These are phyloP conservation scores for Artibeus jamaicensis DNA, from an alignment of 2,797 vertebrate species.

Conservation along the genomic window DNA sequence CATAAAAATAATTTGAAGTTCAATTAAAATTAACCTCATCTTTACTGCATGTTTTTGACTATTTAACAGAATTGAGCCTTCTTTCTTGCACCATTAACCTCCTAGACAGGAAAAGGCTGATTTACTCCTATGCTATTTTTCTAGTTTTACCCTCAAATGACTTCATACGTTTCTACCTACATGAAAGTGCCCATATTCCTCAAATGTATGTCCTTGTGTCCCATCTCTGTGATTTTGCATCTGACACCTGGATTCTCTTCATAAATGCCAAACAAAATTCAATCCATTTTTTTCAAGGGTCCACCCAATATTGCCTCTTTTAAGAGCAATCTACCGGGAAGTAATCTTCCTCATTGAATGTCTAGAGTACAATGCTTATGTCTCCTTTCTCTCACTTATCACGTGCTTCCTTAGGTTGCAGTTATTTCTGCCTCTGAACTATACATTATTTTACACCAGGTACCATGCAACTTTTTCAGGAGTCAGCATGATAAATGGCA, in stretches of 20 bases:
- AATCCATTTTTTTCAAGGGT: background rate
- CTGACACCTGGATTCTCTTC: background rate
- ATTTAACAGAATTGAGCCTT: background rate
- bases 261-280: background rate
- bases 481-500: background rate
- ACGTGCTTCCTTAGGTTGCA: background rate
- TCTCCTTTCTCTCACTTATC: background rate
- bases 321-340: background rate
- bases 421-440: background rate
- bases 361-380: background rate
- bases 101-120: background rate
- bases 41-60: constrained; percentile 8
- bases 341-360: background rate
- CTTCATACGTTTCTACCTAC: background rate
- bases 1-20: constrained; percentile 30
- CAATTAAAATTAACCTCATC: background rate
- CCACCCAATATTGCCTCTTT: background rate
- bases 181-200: background rate
- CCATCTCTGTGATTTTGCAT: background rate
- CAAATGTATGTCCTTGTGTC: background rate
- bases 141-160: background rate
- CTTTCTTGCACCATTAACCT: background rate
- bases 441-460: background rate
- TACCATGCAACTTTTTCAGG: background rate
- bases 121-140: background rate